Evolutionary conservation across 2,888 invertebrate species (phyloP).

Genomic region (Sympetrum striolatum): DNA sequence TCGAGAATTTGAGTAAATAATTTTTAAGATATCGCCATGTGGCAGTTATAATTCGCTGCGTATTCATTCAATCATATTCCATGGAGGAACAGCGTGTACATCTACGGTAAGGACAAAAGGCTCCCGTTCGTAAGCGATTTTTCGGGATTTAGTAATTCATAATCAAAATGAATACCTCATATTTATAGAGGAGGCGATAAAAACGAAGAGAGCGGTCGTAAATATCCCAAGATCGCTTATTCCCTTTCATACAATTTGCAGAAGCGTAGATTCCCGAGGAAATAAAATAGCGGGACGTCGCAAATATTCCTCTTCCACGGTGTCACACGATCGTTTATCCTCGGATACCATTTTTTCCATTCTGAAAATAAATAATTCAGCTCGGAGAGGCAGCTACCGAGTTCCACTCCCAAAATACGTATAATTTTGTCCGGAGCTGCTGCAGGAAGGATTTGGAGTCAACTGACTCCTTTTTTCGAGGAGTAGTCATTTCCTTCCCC

Average conservation of each 20-base stretch:
- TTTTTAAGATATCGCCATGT: too few species aligned
- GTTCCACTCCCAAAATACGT: not conserved
- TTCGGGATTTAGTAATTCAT: not conserved
- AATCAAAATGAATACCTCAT: not conserved
- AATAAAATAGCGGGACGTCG: not conserved
- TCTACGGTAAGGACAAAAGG: too few species aligned
- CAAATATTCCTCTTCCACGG: not conserved
- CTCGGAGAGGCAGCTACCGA: not conserved
- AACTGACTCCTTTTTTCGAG: not conserved
- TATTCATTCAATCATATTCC: too few species aligned
- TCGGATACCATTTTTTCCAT: conserved; percentile 13
- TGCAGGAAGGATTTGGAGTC: conserved; percentile 1
- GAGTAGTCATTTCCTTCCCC: not conserved
- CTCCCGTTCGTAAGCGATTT: not conserved
- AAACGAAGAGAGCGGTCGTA: not conserved
- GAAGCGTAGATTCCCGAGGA: not conserved
- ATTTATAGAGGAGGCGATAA: not conserved
- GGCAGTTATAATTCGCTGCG: too few species aligned
- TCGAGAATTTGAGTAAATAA: too few species aligned
- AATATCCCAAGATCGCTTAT: not conserved
- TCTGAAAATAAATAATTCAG: conserved; percentile 8
- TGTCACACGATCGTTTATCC: not conserved
- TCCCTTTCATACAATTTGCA: not conserved
- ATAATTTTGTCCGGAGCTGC: not conserved
- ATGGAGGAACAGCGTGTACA: too few species aligned